A percentile compares a stretch with the other conserved stretches of the same genome.
These are phyloP conservation scores for Ceratotherium simum DNA, from an alignment of 2,113 vertebrate species.

Conservation along the genomic window DNA sequence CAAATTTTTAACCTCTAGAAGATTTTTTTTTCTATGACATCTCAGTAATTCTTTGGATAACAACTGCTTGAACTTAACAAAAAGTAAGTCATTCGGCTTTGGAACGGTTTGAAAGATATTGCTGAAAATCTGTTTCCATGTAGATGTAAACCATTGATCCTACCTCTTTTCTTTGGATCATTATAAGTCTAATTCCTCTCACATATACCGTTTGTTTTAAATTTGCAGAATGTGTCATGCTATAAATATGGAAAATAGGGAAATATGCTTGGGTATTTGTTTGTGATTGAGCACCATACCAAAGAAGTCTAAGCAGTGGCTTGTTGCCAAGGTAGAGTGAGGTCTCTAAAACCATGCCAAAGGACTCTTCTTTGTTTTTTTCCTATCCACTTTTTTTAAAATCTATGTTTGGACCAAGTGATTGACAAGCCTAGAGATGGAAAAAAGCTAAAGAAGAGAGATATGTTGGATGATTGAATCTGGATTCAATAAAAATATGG, in stretches of 20 bases:
- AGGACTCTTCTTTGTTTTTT: neutral
- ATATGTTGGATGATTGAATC: neutral
- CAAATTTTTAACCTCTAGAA: neutral
- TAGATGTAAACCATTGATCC: neutral
- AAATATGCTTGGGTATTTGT: neutral
- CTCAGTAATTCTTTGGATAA: neutral
- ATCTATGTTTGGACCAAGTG: neutral
- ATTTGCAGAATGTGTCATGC: neutral
- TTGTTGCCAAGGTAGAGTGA: neutral
- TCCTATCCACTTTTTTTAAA: neutral
- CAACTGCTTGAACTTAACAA: neutral
- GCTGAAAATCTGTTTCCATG: neutral
- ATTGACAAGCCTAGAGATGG: neutral
- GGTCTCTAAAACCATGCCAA: neutral
- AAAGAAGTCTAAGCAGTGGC: neutral
- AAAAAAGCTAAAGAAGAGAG: conserved; percentile 12
- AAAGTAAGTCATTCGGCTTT: neutral
- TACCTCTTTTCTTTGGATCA: conserved; percentile 4
- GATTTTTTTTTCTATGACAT: neutral
- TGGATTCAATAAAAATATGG: conserved; percentile 9
- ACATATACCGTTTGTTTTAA: neutral
- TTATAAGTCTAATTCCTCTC: neutral
- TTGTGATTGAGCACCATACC: neutral
- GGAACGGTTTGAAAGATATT: neutral
- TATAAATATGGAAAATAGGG: neutral